Percentiles rank a stretch among this genome's conserved stretches.
Conservation (phyloP, 2,797 vertebrate species). For the Lepilemur septentrionalis region DNA sequence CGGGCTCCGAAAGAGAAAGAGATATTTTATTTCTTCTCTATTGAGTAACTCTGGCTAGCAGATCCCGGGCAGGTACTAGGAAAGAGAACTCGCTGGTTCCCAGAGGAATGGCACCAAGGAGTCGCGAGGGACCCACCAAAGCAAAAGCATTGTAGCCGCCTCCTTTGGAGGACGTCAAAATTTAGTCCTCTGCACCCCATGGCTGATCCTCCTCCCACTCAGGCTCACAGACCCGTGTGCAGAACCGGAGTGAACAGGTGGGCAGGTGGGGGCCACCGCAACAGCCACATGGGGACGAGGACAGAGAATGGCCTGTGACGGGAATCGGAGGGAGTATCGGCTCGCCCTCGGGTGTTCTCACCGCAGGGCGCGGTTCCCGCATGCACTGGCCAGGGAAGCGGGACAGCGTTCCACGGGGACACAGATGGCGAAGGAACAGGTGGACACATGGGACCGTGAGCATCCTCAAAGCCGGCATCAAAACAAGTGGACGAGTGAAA, state of each 20-base stretch:
- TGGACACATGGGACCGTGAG: not conserved
- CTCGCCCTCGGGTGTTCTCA: not conserved
- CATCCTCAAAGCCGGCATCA: not conserved
- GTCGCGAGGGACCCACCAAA: too few relatives aligned
- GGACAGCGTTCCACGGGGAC: not conserved
- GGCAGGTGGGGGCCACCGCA: fast-evolving
- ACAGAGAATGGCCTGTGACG: not conserved
- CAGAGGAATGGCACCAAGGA: too few relatives aligned
- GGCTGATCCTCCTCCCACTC: too few relatives aligned
- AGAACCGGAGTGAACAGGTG: fast-evolving
- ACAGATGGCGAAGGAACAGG: too few relatives aligned
- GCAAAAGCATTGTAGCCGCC: too few relatives aligned
- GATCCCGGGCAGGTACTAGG: too few relatives aligned
- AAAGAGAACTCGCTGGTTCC: not conserved
- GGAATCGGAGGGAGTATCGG: not conserved
- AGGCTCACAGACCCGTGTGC: too few relatives aligned
- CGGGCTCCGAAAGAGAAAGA: too few relatives aligned
- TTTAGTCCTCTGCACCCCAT: too few relatives aligned
- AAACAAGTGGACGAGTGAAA: not conserved
- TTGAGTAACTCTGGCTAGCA: not conserved
- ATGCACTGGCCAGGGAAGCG: not conserved
- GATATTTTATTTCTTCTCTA: too few relatives aligned
- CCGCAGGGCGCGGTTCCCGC: not conserved
- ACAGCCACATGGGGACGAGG: not conserved
- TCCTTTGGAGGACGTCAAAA: too few relatives aligned